Conservation (phyloP, 2,888 invertebrate species). For the Aproaerema taeniolella region DNA sequence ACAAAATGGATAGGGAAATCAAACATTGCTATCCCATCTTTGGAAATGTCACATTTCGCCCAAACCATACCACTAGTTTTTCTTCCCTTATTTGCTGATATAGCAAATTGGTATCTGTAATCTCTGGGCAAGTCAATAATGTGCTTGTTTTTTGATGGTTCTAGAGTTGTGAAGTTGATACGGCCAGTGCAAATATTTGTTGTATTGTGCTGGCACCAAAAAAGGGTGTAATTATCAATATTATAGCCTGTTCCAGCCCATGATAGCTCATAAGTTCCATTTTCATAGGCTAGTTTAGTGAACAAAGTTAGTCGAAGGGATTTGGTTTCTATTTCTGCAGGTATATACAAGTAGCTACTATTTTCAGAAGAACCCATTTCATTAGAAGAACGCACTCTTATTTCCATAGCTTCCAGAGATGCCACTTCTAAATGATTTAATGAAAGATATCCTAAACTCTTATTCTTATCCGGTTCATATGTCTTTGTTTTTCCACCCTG, state of each 20-base stretch:
- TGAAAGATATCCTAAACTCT: slow-evolving; percentile 70
- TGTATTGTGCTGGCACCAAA: slow-evolving; percentile 81
- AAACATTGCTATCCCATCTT: slow-evolving; percentile 74
- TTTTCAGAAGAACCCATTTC: slow-evolving; percentile 75
- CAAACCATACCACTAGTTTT: slow-evolving; percentile 91
- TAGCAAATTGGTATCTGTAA: slow-evolving; percentile 85
- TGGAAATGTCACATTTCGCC: slow-evolving; percentile 82
- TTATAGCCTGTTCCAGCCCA: slow-evolving; percentile 80
- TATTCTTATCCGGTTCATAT: slow-evolving; percentile 65
- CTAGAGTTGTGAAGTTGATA: slow-evolving; percentile 61
- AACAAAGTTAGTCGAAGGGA: slow-evolving; percentile 74
- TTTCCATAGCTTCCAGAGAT: slow-evolving; percentile 48
- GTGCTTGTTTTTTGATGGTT: slow-evolving; percentile 57
- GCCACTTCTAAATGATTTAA: slow-evolving; percentile 77
- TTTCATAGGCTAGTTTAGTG: slow-evolving; percentile 84
- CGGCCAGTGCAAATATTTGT: slow-evolving; percentile 73
- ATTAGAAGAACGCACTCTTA: slow-evolving; percentile 81
- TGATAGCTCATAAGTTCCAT: slow-evolving; percentile 84
- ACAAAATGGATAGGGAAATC: slow-evolving; percentile 56
- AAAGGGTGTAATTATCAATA: slow-evolving; percentile 85
- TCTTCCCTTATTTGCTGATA: slow-evolving; percentile 83
- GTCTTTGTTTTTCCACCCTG: slow-evolving; percentile 47
- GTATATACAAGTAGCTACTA: slow-evolving; percentile 79
- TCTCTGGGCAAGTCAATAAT: slow-evolving; percentile 79
- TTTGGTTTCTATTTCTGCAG: slow-evolving; percentile 63